Conservation (phyloP, 2,113 vertebrate species). For the Psettodes erumei region DNA sequence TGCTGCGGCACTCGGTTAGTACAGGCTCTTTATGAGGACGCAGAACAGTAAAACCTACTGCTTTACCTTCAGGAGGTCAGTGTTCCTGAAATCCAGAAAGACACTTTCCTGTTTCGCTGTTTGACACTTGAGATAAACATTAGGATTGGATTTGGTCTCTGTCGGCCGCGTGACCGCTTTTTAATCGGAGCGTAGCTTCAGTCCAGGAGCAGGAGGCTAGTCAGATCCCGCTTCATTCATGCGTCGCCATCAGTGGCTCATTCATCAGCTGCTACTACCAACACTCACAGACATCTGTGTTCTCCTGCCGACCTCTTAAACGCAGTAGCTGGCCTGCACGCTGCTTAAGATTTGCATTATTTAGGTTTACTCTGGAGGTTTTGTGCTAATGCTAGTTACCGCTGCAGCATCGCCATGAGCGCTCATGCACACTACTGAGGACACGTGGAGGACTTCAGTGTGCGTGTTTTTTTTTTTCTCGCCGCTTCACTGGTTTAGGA, state of each 20-base stretch:
- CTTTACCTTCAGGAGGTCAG: neutral
- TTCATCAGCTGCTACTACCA: neutral
- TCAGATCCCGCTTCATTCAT: neutral
- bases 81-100: neutral
- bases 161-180: too few species aligned
- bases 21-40: neutral
- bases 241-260: neutral
- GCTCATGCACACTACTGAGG: neutral
- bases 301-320: neutral
- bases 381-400: neutral
- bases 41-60: neutral
- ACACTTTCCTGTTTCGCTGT: neutral
- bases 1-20: constrained; percentile 49
- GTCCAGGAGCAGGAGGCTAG: neutral
- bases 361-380: neutral
- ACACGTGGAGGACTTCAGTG: neutral
- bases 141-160: too few species aligned
- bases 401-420: neutral
- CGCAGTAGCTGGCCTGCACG: neutral
- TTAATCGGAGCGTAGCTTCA: too few species aligned
- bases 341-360: neutral
- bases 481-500: too few species aligned
- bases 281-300: neutral
- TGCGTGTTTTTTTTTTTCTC: neutral
- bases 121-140: too few species aligned